Base-by-base conservation (phyloP, 2,113 vertebrate genomes). In the Gila orcuttii region DNA sequence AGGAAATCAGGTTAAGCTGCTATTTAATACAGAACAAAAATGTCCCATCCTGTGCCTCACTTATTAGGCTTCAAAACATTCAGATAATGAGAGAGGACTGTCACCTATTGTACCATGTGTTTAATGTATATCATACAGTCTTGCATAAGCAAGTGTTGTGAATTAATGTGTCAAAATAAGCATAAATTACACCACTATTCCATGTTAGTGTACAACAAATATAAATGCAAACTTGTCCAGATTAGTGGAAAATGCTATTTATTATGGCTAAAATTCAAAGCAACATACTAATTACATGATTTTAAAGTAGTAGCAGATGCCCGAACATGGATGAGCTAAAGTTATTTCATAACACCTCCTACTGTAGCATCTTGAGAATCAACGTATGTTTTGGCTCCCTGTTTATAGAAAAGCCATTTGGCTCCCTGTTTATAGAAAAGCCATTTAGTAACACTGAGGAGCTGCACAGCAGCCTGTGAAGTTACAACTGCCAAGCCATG, bases 1-100 rank as follows among this genome's bases (percentile, higher is more conserved):
- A 71, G 68, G 68, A 71, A 71, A 71, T 71, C 36, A 71, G 36
- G 68, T 71, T 71, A 71, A n/a, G 36, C 68, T 71, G 33, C 68
- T 71, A 42, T 71, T 39, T 71, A 39, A 71, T 39, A 71, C 33
- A 23, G 68, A 39, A 71, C 36, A 71, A 71, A 71, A 42, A 71
- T 12, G 2, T 71, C 21, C 42, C 36, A 71, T 39, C 66, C 19
- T 71, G 3, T 71, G 68, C 68, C 33, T 71, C 4, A 11, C 4
- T 42, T 71, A 39, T 23, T 36, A 68, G 66, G 5, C 28, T 15
- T 21, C 17, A 21, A 17, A 21, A 21, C 21, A 69, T 11, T 23
- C 7, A n/a, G 8, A 59, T n/a, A 59, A 59, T n/a, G 57, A 59
- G 6, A 59, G 19, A 33, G 25, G 28, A 31, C 62, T 12, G 47